phyloP scores from a whole-genome alignment of 2,888 invertebrate genomes.

The Dryobota labecula region DNA sequence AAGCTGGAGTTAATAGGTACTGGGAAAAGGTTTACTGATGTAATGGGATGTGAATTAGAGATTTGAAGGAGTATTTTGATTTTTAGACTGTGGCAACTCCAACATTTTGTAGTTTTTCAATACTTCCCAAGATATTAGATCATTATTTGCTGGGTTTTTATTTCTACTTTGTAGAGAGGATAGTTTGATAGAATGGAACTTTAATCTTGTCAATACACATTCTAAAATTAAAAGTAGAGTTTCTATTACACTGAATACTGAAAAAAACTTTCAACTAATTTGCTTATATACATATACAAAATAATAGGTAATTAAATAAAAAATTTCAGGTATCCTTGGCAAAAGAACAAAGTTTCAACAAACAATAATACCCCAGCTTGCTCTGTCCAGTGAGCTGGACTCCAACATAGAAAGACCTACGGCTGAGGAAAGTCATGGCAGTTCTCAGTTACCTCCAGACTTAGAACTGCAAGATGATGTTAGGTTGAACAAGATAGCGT shows the following conservation, averaged over 20 bases:
- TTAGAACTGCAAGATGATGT: constrained; percentile 96
- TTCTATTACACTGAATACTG: not conserved
- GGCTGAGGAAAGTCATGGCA: constrained; percentile 87
- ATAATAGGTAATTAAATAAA: not conserved
- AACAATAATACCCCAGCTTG: constrained; percentile 95
- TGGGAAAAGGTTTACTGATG: not conserved
- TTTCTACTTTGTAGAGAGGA: not conserved
- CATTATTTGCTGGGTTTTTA: not conserved
- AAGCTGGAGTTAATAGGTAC: constrained; percentile 93
- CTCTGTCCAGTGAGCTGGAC: constrained; percentile 91
- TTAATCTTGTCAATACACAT: not conserved
- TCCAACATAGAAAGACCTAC: constrained; percentile 82
- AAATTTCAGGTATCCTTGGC: constrained; percentile 93
- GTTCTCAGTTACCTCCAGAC: constrained; percentile 91
- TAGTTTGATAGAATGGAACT: not conserved
- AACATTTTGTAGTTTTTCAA: not conserved
- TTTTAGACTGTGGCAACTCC: not conserved
- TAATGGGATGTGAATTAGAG: not conserved
- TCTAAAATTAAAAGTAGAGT: not conserved
- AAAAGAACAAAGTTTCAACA: constrained; percentile 97
- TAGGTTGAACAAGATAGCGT: constrained; percentile 94
- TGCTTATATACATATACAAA: no score
- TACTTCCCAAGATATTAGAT: not conserved
- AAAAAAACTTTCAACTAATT: not conserved
- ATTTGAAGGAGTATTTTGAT: no score